Conservation (phyloP, 2,113 vertebrate species). For the Accipiter virgatus region DNA sequence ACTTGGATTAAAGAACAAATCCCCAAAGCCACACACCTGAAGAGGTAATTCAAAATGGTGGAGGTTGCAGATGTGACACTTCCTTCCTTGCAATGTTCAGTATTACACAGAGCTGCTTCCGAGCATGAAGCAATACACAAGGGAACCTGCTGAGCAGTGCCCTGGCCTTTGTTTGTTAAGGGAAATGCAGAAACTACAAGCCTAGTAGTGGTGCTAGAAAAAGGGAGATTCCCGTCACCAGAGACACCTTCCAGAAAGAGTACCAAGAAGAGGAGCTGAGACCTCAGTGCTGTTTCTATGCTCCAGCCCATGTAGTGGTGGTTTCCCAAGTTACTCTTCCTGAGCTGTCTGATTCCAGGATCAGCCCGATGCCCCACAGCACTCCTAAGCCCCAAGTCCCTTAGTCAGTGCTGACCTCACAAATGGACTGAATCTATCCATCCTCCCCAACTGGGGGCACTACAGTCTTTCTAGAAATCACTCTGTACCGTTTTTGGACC, state of each 20-base stretch:
- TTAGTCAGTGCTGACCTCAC: neutral
- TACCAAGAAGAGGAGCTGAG: neutral
- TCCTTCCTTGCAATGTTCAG: neutral
- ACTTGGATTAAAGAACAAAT: neutral
- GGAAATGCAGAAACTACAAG: neutral
- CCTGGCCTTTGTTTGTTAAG: neutral
- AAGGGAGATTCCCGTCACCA: neutral
- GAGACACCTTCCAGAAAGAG: neutral
- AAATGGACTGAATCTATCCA: neutral
- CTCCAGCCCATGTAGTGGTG: neutral
- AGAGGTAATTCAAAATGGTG: neutral
- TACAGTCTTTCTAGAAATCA: neutral
- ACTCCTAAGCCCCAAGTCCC: neutral
- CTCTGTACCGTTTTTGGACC: neutral
- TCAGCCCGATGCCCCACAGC: neutral
- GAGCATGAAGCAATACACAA: neutral
- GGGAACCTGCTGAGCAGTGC: neutral
- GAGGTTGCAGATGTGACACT: neutral
- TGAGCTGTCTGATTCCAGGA: neutral
- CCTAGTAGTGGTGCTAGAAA: neutral
- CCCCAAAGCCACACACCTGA: neutral
- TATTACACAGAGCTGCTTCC: neutral
- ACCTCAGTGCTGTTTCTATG: neutral
- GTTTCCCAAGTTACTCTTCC: neutral
- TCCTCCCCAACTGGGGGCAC: neutral